phyloP scores from a whole-genome alignment of 2,113 vertebrate species.

The Numenius arquata region DNA sequence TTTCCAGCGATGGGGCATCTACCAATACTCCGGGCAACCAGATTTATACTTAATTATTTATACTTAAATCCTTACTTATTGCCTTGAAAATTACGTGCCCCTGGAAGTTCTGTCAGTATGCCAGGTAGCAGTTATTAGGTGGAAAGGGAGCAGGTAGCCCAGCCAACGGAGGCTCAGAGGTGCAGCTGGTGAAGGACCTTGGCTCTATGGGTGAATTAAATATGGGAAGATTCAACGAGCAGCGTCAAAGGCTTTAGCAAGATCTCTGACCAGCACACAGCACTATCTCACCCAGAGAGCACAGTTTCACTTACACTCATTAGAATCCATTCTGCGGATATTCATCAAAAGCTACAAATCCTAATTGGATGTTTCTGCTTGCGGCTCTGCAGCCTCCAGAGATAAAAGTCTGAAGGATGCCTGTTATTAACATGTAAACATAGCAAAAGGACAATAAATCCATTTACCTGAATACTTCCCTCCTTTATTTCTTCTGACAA shows the following conservation, averaged over 20 bases:
- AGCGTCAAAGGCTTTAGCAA: not conserved
- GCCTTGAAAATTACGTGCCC: not conserved
- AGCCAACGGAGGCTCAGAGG: not conserved
- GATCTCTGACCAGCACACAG: not conserved
- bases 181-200: not conserved
- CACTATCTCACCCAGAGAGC: not conserved
- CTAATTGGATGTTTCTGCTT: constrained; percentile 23
- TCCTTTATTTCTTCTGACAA: constrained; percentile 95
- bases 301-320: not conserved
- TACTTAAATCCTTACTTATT: not conserved
- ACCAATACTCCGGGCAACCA: not conserved
- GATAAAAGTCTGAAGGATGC: constrained; percentile 27
- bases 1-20: not conserved
- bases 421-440: not conserved
- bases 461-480: constrained; percentile 95
- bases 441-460: not conserved
- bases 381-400: not conserved
- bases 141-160: not conserved
- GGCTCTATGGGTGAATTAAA: not conserved
- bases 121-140: not conserved
- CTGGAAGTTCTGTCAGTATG: not conserved
- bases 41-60: not conserved
- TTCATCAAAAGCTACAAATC: constrained; percentile 30
- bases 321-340: not conserved
- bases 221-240: not conserved